These are phyloP conservation scores for Cantharis nigra DNA, from an alignment of 2,888 invertebrate genomes.

Conservation along the genomic window DNA sequence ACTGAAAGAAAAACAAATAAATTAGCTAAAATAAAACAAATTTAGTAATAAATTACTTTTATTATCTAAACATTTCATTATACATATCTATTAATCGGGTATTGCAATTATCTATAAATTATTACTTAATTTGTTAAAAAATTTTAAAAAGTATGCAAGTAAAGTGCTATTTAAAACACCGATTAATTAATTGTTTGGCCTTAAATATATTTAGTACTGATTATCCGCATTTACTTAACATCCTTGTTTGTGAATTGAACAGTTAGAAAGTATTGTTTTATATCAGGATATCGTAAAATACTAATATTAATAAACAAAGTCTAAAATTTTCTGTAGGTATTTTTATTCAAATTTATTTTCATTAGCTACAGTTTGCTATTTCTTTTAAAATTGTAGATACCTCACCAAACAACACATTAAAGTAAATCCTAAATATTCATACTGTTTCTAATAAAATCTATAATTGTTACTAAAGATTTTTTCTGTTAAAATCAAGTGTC, in stretches of 20 bases:
- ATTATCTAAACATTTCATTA: not conserved
- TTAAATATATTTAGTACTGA: not conserved
- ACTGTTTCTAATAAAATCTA: not conserved
- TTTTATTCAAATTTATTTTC: not conserved
- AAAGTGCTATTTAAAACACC: not conserved
- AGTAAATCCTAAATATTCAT: not conserved
- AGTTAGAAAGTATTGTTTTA: not conserved
- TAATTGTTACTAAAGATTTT: not conserved
- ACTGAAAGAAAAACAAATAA: no score
- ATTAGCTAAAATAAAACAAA: no score
- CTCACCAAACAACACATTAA: not conserved
- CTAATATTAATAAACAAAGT: not conserved
- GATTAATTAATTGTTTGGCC: not conserved
- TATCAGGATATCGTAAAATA: not conserved
- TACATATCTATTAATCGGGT: not conserved
- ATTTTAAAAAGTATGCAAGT: not conserved
- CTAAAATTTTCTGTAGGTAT: not conserved
- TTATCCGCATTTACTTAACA: conserved; percentile 1
- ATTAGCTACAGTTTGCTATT: not conserved
- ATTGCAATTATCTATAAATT: not conserved
- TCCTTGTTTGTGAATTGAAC: not conserved
- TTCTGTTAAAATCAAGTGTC: not conserved
- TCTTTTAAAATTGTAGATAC: not conserved
- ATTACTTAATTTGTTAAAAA: not conserved
- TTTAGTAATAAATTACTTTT: no score